Conservation (phyloP, 2,888 invertebrate species). For the Clanis bilineata region DNA sequence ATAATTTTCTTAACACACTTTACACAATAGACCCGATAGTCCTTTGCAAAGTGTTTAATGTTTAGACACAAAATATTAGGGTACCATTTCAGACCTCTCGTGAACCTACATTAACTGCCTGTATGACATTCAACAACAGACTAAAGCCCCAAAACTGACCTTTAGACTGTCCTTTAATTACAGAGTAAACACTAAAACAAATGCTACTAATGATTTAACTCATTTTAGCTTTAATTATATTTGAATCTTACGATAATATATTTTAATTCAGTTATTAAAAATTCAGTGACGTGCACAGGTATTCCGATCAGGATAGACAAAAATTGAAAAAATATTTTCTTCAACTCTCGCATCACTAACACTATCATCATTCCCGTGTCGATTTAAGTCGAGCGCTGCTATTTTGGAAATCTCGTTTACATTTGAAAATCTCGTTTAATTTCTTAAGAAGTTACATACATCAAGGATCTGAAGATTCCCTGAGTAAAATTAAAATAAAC, state of each 20-base stretch:
- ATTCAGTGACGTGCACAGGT: no score
- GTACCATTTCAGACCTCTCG: not conserved
- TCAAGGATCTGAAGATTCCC: not conserved
- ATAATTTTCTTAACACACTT: not conserved
- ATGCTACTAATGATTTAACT: not conserved
- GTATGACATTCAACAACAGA: constrained; percentile 2
- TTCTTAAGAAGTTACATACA: not conserved
- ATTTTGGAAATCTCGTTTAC: no score
- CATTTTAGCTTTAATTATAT: no score
- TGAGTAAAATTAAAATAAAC: constrained; percentile 1
- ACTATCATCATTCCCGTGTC: no score
- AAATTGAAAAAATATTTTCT: no score
- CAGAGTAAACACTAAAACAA: not conserved
- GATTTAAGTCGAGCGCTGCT: no score
- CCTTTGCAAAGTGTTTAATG: not conserved
- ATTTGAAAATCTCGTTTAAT: no score
- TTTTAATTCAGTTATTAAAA: no score
- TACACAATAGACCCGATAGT: not conserved
- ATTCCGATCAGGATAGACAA: no score
- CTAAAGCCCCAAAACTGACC: not conserved
- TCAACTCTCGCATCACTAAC: no score
- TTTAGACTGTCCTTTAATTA: not conserved
- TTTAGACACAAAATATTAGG: constrained; percentile 1
- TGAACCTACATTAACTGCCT: not conserved
- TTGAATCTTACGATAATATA: no score